These are phyloP conservation scores for Aplocera efformata DNA, from an alignment of 2,888 invertebrate species.

Conservation along the genomic window DNA sequence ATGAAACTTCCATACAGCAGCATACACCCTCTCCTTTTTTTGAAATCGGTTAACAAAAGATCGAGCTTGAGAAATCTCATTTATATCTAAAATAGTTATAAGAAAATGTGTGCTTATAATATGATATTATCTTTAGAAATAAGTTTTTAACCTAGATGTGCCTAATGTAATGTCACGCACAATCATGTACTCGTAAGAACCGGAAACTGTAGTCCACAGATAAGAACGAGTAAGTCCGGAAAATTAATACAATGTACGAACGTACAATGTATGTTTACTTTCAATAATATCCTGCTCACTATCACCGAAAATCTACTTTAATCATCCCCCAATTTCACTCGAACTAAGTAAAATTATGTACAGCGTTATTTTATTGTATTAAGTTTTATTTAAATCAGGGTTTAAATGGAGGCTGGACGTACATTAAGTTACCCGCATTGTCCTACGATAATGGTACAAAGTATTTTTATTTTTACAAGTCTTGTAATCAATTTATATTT, in stretches of 20 bases:
- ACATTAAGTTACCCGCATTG: background rate
- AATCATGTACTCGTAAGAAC: no score
- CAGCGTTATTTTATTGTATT: constrained; percentile 11
- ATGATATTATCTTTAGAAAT: constrained; percentile 23
- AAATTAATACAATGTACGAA: no score
- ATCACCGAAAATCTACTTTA: no score
- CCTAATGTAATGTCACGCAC: constrained; percentile 8
- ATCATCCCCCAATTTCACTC: no score
- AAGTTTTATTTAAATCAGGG: constrained; percentile 7
- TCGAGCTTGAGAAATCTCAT: constrained; percentile 26
- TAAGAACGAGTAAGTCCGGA: no score
- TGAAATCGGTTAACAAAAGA: constrained; percentile 4
- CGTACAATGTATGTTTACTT: no score
- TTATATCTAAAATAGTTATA: constrained; percentile 27
- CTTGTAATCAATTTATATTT: no score
- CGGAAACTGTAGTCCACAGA: no score
- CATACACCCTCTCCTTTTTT: no score
- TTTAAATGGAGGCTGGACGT: constrained; percentile 6
- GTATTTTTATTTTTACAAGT: background rate
- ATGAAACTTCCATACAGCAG: no score
- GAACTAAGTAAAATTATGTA: no score
- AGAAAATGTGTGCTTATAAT: constrained; percentile 29
- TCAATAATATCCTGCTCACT: no score
- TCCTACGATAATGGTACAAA: constrained; percentile 7
- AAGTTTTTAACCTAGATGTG: constrained; percentile 3